Base-by-base conservation (phyloP, 2,113 vertebrate genomes). In the Acanthochromis polyacanthus region DNA sequence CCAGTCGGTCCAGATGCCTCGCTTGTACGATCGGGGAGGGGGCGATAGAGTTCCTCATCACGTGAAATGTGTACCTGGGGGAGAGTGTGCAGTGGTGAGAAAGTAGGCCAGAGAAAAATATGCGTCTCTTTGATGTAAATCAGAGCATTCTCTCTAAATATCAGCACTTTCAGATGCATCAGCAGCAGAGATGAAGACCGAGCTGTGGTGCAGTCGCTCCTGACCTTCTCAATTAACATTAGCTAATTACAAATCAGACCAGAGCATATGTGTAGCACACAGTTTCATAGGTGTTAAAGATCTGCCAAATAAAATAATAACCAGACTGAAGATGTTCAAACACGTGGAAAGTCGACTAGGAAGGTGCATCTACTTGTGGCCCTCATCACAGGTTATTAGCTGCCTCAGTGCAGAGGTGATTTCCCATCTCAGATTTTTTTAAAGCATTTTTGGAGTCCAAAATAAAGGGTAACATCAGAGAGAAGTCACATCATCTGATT, bases 11-110 rank as follows among this genome's bases (percentile, higher is more conserved):
- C 75, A 97, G 80, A 71, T 95, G 94, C 85, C 95, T 95, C 65
- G 95, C 97, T 91, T 92, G 93, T 56, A 93, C 59, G 60, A 95
- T 92, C 28, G 92, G 91, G 76, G 95, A 94, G 67, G 90, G 85
- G 65, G 88, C 87, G 3, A 94, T 89, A 2, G 96, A 96, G 64
- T 97, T 97, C 93, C 60, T 95, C 14, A 98, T 78, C 88, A 94
- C 92, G 61, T 94, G 94, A 77, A 97, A 78, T 48, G 94, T 89
- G 86, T 95, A 98, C 94, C 98, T 99, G 92, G 73, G 69, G 87
- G 76, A 92, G 55, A 70, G 90, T 92, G 87, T 25, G 78, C 83
- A 84, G 80, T 80, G 81, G 84, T 89, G 86, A 89, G 71, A 92
- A 92, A 92, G 89, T 94, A 92, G 92, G 93, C 89, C 92, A 93